Evolutionary conservation across 1,140 invertebrate genomes (phyloP), one percentile per base, ranked within the genome.

Genomic region (Dreissena polymorpha): DNA sequence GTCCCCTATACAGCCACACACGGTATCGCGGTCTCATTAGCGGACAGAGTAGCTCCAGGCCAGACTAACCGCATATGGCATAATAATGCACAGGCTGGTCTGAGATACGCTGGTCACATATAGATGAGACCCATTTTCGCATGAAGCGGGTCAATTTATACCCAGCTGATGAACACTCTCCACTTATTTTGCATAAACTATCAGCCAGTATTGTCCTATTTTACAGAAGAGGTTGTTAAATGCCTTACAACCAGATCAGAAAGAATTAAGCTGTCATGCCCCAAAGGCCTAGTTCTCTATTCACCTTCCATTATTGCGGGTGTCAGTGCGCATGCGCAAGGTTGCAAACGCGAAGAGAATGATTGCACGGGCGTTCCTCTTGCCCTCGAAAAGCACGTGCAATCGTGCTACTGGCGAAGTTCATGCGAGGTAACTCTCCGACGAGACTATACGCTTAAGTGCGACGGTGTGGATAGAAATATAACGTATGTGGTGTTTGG

Each of bases 201-300:
- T 2, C 39, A 39, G 39, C 8, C 39, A 39, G 39, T 39, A 39
- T 39, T 39, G 39, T 39, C 8, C 8, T 23, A 0, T 60, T 29
- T 77, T 67, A 8, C 67, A 78, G 76, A 60, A 53, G 76, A 78
- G 39, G 64, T 78, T 16, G 25, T 69, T 25, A 78, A 78, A 69
- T 78, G 76, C 51, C 25, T 78, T 50, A 78, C 50, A 12, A 51
- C 23, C 29, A 65, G 53, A 0, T 10, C 14, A 27, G 76, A 78
- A 51, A 78, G 68, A 27, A 57, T 78, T 16, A n/a, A 63, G 10
- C 5, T 78, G 12, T 68, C 76, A 18, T 78, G 76, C 18, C 76
- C 76, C 13, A 55, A 51, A 69, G 67, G 51, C 68, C 21, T 69
- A 25, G 76, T 78, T 50, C 50, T 78, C 10, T 78, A 78, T 29